Percentiles rank a stretch among this genome's conserved stretches.
Evolutionary conservation across 2,113 vertebrate species (phyloP).

Genomic region (Rhinoptilus africanus): DNA sequence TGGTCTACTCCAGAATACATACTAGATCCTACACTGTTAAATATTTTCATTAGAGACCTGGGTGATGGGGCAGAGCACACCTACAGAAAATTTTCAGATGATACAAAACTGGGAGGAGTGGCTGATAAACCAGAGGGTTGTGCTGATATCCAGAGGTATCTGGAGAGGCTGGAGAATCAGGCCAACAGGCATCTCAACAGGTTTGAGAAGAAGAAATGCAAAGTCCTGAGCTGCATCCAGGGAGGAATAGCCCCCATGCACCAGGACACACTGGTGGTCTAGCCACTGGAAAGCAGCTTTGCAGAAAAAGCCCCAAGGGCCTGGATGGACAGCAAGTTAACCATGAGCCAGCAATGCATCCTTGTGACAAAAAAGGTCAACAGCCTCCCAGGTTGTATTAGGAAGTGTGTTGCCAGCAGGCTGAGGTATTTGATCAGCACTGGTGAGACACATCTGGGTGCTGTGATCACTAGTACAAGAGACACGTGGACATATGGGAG

Average conservation of each 20-base stretch:
- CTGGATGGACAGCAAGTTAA: neutral
- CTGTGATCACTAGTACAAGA: neutral
- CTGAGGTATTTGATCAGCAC: neutral
- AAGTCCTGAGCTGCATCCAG: neutral
- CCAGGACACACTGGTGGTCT: neutral
- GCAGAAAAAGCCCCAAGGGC: neutral
- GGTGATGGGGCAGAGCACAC: neutral
- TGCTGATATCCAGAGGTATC: neutral
- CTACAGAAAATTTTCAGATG: neutral
- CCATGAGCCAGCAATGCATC: neutral
- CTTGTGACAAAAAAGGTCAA: neutral
- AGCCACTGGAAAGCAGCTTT: neutral
- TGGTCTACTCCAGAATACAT: neutral
- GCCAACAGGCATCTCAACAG: neutral
- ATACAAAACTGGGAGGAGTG: neutral
- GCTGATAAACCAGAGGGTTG: neutral
- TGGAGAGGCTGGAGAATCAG: neutral
- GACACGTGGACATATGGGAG: neutral
- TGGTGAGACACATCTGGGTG: neutral
- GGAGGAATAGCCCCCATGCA: neutral
- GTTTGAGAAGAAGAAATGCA: neutral
- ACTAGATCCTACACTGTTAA: neutral
- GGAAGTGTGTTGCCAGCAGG: neutral
- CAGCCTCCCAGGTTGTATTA: neutral
- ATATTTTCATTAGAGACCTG: neutral